Base-by-base conservation (phyloP, 2,888 invertebrate genomes). In the Polymixis flavicincta region DNA sequence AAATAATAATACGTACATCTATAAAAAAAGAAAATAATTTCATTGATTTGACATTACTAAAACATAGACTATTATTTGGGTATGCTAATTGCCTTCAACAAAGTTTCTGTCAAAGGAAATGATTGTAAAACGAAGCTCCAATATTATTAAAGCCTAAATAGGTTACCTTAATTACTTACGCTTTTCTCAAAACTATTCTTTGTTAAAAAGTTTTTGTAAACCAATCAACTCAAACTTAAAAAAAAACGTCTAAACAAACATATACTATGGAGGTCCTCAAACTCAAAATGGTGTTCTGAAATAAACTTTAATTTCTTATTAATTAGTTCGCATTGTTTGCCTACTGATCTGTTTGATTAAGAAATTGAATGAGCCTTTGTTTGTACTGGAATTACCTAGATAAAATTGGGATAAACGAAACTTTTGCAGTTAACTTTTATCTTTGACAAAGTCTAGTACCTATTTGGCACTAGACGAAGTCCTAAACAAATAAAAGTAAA, bases 241-340 rank as follows among this genome's bases (percentile, higher is more conserved):
- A 48, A 72, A 64, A 54, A 70, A 45, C 42, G 9, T 14, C 3
- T 6, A 37, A 4, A 59, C n/a, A 50, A 50, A 75, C 32, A 55
- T 32, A 64, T 48, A 19, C 28, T 28, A 17, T n/a, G 8, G 25
- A 54, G 32, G 32, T 54, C 28, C 19, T 32, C 19, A 37, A 83
- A 64, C 74, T 25, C 50, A 59, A 79, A 71, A 54, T 55, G 45
- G 50, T 71, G 48, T 66, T 37, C 48, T n/a, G 17, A 77, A 82
- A 71, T 72, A 17, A 71, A 82, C 71, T 78, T 82, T 52, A 77
- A 85, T 74, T 82, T 70, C 74, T 78, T 67, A 66, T 64, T 85
- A 70, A 86, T 74, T 70, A 69, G 70, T 86, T 68, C 7, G n/a
- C 37, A 63, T 76, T 77, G 80, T 78, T 74, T 64, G 50, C 22